These are phyloP conservation scores for Dicranocentrus wangi DNA, from an alignment of 2,888 invertebrate genomes.

Conservation along the genomic window DNA sequence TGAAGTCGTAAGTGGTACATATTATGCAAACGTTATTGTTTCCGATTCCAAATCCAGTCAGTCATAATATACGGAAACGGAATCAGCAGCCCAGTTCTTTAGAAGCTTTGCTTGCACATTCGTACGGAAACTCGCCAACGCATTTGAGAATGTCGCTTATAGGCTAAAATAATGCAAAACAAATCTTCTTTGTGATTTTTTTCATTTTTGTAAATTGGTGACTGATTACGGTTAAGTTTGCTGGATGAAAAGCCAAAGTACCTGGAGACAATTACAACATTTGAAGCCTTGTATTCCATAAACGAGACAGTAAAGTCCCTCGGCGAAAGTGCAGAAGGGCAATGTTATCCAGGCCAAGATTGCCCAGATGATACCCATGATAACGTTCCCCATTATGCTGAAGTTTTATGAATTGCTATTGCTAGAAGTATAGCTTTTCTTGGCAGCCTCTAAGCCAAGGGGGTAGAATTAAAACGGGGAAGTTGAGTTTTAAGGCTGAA, in stretches of 20 bases:
- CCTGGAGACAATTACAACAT: constrained; percentile 44
- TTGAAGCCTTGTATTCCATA: constrained; percentile 23
- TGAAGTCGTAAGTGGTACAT: no score
- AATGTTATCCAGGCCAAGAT: constrained; percentile 10
- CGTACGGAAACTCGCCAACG: constrained; percentile 8
- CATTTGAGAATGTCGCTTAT: constrained; percentile 19
- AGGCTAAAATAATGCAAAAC: constrained; percentile 2
- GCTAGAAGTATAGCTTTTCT: neutral
- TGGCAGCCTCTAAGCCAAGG: neutral
- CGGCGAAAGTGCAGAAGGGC: constrained; percentile 15
- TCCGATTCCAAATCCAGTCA: neutral
- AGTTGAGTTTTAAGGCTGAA: neutral
- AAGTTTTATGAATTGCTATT: neutral
- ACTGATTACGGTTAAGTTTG: neutral
- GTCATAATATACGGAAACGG: neutral
- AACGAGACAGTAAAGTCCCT: constrained; percentile 20
- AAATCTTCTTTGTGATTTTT: neutral
- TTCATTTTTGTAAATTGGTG: neutral
- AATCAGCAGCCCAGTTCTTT: constrained; percentile 19
- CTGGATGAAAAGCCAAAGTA: neutral
- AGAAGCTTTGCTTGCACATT: constrained; percentile 24
- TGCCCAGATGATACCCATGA: constrained; percentile 41
- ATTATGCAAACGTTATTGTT: constrained; percentile 1
- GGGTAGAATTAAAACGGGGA: neutral
- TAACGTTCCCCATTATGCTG: constrained; percentile 33